These are phyloP conservation scores for Gonioctena quinquepunctata DNA, from an alignment of 1,140 invertebrate species.

Conservation along the genomic window DNA sequence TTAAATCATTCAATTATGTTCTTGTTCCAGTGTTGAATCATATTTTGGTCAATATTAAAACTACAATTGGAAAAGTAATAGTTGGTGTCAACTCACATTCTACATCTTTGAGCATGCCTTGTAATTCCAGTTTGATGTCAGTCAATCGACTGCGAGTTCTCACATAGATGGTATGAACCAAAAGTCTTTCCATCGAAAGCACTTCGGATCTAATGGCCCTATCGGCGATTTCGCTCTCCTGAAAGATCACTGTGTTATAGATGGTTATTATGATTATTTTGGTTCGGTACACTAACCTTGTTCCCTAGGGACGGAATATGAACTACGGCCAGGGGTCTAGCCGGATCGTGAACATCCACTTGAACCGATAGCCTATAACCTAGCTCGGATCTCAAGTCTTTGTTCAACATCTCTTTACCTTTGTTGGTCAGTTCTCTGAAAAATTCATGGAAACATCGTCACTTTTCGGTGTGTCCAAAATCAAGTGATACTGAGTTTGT, in stretches of 20 bases:
- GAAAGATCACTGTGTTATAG: too few relatives aligned
- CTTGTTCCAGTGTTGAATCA: not conserved
- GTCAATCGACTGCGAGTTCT: slow-evolving; percentile 79
- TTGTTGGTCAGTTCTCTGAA: slow-evolving; percentile 58
- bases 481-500: too few relatives aligned
- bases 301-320: slow-evolving; percentile 82
- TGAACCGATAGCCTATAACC: slow-evolving; percentile 88
- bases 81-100: slow-evolving; percentile 63
- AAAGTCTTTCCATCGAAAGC: slow-evolving; percentile 89
- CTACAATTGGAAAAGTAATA: too few relatives aligned
- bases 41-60: not conserved
- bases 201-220: slow-evolving; percentile 82
- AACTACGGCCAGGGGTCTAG: slow-evolving; percentile 79
- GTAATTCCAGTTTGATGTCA: slow-evolving; percentile 81
- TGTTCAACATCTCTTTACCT: slow-evolving; percentile 58
- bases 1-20: too few relatives aligned
- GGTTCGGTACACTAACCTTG: slow-evolving; percentile 45
- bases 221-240: slow-evolving; percentile 77
- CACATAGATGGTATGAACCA: slow-evolving; percentile 98
- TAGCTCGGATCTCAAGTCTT: slow-evolving; percentile 80
- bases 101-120: slow-evolving; percentile 72
- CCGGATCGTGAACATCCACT: slow-evolving; percentile 82
- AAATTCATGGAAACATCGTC: too few relatives aligned
- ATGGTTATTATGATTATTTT: too few relatives aligned
- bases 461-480: too few relatives aligned